Conservation (phyloP, 2,113 vertebrate genomes). For the Prunella fulvescens region DNA sequence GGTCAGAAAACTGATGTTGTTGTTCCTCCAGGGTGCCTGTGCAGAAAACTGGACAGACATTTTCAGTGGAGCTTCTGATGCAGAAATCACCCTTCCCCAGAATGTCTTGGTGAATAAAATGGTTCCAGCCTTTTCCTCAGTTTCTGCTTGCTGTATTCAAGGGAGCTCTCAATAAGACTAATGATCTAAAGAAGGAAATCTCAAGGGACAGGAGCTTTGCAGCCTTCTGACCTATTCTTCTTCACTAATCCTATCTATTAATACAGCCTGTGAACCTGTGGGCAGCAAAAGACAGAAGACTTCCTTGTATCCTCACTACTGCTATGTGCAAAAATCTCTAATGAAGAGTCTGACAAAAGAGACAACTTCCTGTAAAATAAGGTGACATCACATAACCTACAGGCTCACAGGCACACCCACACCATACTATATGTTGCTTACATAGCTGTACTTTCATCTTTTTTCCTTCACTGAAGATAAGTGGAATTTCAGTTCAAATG, state of each 20-base stretch:
- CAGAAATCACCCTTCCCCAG: conserved; percentile 17
- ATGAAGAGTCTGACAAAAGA: neutral
- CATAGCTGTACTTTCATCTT: neutral
- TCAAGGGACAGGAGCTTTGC: conserved; percentile 37
- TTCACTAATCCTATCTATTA: conserved; percentile 69
- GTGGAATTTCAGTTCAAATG: neutral
- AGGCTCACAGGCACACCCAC: neutral
- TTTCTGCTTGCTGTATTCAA: neutral
- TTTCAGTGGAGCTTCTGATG: conserved; percentile 34
- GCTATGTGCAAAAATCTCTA: neutral
- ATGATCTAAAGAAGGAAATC: conserved; percentile 56
- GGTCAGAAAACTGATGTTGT: conserved; percentile 78
- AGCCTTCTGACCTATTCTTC: conserved; percentile 45
- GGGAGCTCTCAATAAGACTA: conserved; percentile 24
- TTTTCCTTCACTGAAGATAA: neutral
- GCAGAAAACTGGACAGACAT: conserved; percentile 74
- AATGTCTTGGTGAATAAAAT: neutral
- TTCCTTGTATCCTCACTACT: conserved; percentile 1
- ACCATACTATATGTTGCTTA: neutral
- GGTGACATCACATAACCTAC: neutral
- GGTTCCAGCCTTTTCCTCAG: neutral
- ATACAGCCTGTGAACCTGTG: conserved; percentile 17
- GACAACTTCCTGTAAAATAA: neutral
- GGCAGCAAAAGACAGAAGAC: neutral
- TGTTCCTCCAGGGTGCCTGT: conserved; percentile 85